A percentile compares a stretch with the other conserved stretches of the same genome.
Evolutionary conservation across 2,888 invertebrate genomes (phyloP).

Genomic region (Acrocera orbiculus): DNA sequence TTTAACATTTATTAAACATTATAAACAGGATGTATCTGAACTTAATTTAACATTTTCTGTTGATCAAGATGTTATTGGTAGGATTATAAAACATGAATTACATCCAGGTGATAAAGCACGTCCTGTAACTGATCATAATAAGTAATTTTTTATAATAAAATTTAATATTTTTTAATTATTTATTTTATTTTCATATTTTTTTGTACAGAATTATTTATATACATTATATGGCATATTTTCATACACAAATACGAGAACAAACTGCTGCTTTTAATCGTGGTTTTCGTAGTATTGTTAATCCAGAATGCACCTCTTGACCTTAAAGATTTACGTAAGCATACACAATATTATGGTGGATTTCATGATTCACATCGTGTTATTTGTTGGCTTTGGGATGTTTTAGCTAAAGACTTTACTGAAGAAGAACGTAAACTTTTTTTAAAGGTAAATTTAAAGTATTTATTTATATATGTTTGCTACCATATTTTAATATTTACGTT

Average conservation of each 20-base stretch:
- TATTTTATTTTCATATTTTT: no score
- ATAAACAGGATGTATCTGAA: conserved; percentile 79
- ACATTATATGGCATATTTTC: conserved; percentile 95
- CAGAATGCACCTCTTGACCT: conserved; percentile 88
- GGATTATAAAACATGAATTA: conserved; percentile 85
- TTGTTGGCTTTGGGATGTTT: conserved; percentile 96
- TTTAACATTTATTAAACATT: conserved; percentile 89
- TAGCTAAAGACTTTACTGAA: conserved; percentile 85
- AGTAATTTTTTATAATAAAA: conserved; percentile 35
- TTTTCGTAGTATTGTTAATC: conserved; percentile 85
- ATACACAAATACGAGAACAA: conserved; percentile 93
- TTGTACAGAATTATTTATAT: conserved; percentile 93
- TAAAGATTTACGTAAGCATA: conserved; percentile 70
- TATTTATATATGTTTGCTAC: no score
- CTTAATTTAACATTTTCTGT: conserved; percentile 92
- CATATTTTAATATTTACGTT: no score
- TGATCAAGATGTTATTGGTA: conserved; percentile 87
- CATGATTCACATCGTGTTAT: conserved; percentile 96
- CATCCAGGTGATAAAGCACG: conserved; percentile 88
- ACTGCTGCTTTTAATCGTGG: conserved; percentile 92
- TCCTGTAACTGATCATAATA: conserved; percentile 91
- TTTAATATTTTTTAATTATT: conserved; percentile 2
- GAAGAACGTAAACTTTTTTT: conserved; percentile 85
- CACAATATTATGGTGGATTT: conserved; percentile 98
- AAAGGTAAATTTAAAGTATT: no score